A percentile compares a stretch with the other conserved stretches of the same genome.
phyloP scores from a whole-genome alignment of 2,797 vertebrate genomes.

The Sarcoramphus papa region DNA sequence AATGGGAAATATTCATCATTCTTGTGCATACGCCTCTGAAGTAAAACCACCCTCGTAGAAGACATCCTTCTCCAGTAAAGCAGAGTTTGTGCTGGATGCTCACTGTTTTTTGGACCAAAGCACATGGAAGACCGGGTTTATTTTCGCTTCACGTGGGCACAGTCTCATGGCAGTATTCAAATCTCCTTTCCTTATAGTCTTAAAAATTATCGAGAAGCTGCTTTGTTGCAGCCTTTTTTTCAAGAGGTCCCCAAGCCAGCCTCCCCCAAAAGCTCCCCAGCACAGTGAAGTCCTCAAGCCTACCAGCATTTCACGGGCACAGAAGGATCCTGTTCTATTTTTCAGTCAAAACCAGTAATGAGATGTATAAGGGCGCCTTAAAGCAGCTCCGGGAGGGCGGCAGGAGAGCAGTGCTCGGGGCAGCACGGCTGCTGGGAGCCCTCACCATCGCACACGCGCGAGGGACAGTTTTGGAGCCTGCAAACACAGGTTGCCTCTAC shows the following conservation, averaged over 20 bases:
- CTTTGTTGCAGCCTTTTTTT: neutral
- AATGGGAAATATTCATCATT: slow-evolving; percentile 47
- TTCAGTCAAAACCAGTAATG: rapidly evolving
- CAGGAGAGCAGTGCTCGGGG: neutral
- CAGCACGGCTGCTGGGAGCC: neutral
- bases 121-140: neutral
- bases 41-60: slow-evolving; percentile 15
- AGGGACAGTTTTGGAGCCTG: neutral
- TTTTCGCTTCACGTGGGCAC: neutral
- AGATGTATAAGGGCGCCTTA: rapidly evolving
- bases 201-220: neutral
- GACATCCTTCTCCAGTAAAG: neutral
- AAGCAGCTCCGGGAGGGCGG: neutral
- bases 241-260: neutral
- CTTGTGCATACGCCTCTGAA: neutral
- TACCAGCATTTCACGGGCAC: rapidly evolving
- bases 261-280: neutral
- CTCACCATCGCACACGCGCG: rapidly evolving
- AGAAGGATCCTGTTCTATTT: rapidly evolving
- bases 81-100: neutral
- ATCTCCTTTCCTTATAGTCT: neutral
- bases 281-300: rapidly evolving
- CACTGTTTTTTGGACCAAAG: neutral
- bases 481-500: rapidly evolving
- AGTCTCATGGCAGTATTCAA: neutral